These are phyloP conservation scores for Lithophane ornitopus DNA, from an alignment of 2,888 invertebrate genomes.

Conservation along the genomic window DNA sequence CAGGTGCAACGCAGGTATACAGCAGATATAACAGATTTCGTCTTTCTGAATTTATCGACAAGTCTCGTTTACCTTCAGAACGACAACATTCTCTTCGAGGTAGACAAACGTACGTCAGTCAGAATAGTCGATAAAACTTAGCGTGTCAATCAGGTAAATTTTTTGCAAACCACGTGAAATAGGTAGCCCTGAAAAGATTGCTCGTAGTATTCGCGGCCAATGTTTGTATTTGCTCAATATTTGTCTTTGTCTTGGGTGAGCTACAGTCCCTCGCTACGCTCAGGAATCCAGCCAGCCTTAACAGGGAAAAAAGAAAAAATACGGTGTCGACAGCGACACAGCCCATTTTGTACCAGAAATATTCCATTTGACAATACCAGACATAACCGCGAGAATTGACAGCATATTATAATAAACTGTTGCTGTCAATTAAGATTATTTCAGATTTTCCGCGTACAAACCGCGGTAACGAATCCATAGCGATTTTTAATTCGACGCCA, in stretches of 20 bases:
- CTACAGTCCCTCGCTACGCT: no score
- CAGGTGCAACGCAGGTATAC: neutral
- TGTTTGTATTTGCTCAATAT: constrained; percentile 16
- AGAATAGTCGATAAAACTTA: constrained; percentile 39
- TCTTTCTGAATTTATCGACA: neutral
- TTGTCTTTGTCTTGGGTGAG: neutral
- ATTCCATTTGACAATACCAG: no score
- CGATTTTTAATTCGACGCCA: neutral
- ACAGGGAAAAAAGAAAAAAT: no score
- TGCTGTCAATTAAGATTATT: no score
- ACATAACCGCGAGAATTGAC: no score
- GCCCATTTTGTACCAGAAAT: no score
- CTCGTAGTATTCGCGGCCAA: constrained; percentile 12
- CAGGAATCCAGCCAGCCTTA: no score
- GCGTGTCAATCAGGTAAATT: constrained; percentile 40
- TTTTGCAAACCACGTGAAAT: constrained; percentile 50
- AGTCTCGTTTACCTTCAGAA: constrained; percentile 10
- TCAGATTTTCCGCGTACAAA: no score
- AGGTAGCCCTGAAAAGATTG: constrained; percentile 53
- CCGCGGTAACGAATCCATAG: neutral
- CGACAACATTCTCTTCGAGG: no score
- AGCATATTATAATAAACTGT: no score
- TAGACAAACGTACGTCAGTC: no score
- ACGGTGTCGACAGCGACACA: no score
- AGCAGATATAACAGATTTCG: neutral